Percentiles rank a stretch among this genome's conserved stretches.
These are phyloP conservation scores for Meiosimyza platycephala DNA, from an alignment of 2,888 invertebrate species.

Conservation along the genomic window DNA sequence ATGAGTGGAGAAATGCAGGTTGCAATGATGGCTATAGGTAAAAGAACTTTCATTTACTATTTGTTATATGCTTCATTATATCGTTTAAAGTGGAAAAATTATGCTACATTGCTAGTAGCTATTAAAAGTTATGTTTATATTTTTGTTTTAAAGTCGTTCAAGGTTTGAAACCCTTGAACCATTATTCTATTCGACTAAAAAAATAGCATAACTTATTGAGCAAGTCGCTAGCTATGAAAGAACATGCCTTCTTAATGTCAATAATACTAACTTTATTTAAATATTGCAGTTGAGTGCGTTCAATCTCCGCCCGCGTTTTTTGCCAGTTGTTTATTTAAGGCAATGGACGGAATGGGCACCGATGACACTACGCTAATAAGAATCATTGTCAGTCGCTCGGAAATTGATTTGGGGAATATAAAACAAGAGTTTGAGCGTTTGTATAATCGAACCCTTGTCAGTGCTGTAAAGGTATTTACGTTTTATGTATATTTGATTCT, in stretches of 20 bases:
- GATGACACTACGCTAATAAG: slow-evolving; percentile 77
- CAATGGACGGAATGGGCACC: slow-evolving; percentile 78
- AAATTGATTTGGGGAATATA: slow-evolving; percentile 76
- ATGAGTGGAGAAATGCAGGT: slow-evolving; percentile 74
- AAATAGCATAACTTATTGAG: background rate
- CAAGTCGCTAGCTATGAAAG: no score
- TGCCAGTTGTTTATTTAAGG: slow-evolving; percentile 73
- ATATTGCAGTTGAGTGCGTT: slow-evolving; percentile 75
- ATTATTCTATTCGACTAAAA: no score
- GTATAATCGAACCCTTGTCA: slow-evolving; percentile 75
- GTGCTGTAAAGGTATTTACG: slow-evolving; percentile 71
- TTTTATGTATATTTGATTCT: slow-evolving; percentile 5
- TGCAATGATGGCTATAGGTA: slow-evolving; percentile 76
- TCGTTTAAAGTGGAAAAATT: slow-evolving; percentile 41
- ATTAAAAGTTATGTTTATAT: background rate
- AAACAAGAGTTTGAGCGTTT: slow-evolving; percentile 76
- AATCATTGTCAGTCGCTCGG: slow-evolving; percentile 75
- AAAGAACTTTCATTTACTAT: background rate
- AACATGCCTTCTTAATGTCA: background rate
- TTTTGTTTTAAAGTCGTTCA: no score
- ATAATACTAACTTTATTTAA: background rate
- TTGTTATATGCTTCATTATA: no score
- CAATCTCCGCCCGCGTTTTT: slow-evolving; percentile 75
- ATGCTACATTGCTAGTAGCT: background rate
- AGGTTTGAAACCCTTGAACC: no score